Conservation (phyloP, 2,113 vertebrate genomes). For the Syrmaticus mikado region DNA sequence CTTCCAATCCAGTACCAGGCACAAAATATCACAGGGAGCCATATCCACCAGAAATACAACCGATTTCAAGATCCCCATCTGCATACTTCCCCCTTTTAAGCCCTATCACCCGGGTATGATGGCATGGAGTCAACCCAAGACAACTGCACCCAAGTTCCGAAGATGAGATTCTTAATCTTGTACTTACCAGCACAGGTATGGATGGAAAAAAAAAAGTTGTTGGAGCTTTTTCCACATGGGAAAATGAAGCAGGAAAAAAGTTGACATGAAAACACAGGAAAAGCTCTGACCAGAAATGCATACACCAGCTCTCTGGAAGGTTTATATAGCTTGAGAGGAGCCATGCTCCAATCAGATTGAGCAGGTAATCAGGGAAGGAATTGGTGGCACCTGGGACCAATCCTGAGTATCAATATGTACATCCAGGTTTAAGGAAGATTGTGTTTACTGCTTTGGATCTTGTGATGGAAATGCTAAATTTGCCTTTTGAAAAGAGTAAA, state of each 20-base stretch:
- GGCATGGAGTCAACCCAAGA: neutral
- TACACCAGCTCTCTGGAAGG: neutral
- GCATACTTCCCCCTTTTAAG: rapidly evolving
- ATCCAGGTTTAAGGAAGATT: neutral
- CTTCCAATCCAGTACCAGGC: neutral
- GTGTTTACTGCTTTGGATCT: neutral
- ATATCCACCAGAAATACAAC: too few relatives aligned
- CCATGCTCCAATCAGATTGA: rapidly evolving
- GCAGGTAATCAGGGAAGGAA: neutral
- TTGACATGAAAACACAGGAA: neutral
- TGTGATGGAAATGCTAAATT: neutral
- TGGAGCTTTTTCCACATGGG: rapidly evolving
- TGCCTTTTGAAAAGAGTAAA: neutral
- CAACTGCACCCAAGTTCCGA: neutral
- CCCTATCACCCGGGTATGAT: rapidly evolving
- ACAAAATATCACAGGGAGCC: neutral
- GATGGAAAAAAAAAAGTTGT: rapidly evolving
- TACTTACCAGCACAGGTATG: rapidly evolving
- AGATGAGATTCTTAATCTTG: neutral
- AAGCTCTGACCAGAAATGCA: neutral
- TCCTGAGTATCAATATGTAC: rapidly evolving
- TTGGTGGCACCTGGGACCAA: neutral
- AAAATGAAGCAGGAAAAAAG: neutral
- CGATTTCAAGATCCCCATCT: rapidly evolving
- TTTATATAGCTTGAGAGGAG: neutral